A percentile compares a stretch with the other conserved stretches of the same genome.
Evolutionary conservation across 2,888 invertebrate genomes (phyloP).

Genomic region (Aethes cnicana): DNA sequence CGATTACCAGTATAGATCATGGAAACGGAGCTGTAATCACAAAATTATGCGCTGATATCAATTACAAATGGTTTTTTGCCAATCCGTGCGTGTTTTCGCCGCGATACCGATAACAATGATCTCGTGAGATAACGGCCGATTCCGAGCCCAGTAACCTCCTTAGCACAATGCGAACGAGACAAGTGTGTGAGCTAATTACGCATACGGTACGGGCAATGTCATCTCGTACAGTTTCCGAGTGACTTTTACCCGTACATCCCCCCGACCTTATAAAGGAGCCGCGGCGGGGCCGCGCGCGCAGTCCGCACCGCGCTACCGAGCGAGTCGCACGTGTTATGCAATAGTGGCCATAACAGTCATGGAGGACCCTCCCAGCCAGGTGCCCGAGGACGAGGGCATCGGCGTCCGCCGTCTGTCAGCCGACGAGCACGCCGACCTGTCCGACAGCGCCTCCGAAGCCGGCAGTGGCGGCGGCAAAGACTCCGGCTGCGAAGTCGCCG

Average conservation of each 20-base stretch:
- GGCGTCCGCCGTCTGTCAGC: constrained; percentile 74
- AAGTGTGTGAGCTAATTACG: constrained; percentile 25
- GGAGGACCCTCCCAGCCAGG: constrained; percentile 69
- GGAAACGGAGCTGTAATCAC: constrained; percentile 12
- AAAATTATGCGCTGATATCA: constrained; percentile 14
- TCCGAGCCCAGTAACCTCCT: constrained; percentile 29
- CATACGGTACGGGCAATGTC: constrained; percentile 66
- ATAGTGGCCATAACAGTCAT: constrained; percentile 61
- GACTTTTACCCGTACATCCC: constrained; percentile 73
- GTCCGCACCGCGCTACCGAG: constrained; percentile 67
- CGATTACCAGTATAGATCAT: constrained; percentile 22
- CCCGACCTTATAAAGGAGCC: constrained; percentile 75
- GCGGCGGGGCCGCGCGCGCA: constrained; percentile 70
- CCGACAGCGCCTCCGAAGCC: constrained; percentile 85
- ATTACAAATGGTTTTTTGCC: constrained; percentile 18
- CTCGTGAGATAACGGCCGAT: constrained; percentile 33
- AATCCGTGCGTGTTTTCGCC: constrained; percentile 23
- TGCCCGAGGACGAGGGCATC: constrained; percentile 74
- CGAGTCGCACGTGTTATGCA: constrained; percentile 70
- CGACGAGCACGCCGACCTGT: constrained; percentile 86
- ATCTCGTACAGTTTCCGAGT: constrained; percentile 64
- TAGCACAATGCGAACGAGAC: constrained; percentile 18
- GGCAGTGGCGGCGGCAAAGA: constrained; percentile 85
- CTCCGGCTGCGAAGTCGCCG: constrained; percentile 85
- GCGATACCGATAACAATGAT: constrained; percentile 20